phyloP scores from a whole-genome alignment of 2,797 vertebrate genomes.

The Macropodus opercularis region DNA sequence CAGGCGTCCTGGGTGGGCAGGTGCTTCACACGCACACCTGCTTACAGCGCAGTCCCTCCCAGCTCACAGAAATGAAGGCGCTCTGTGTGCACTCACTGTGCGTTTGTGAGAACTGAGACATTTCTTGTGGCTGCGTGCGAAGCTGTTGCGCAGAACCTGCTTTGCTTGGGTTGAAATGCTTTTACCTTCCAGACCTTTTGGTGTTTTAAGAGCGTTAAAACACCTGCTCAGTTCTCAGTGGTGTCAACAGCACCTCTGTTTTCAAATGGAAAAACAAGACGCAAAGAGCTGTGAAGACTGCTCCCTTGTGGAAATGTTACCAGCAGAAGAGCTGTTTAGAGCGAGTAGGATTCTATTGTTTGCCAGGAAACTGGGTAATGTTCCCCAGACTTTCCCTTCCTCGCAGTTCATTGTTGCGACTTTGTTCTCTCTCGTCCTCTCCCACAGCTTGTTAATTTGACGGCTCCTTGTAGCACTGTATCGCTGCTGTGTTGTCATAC shows the following conservation, averaged over 20 bases:
- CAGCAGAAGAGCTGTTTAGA: constrained; percentile 51
- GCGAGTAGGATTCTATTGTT: constrained; percentile 54
- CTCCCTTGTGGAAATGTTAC: constrained; percentile 52
- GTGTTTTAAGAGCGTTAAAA: constrained; percentile 52
- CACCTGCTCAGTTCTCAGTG: constrained; percentile 27
- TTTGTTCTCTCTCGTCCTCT: constrained; percentile 53
- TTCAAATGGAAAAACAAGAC: constrained; percentile 48
- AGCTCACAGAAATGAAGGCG: constrained; percentile 35
- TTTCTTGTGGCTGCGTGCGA: constrained; percentile 24
- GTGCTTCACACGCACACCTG: not conserved
- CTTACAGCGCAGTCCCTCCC: not conserved
- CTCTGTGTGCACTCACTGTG: constrained; percentile 19
- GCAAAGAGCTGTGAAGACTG: constrained; percentile 47
- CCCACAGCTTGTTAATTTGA: constrained; percentile 59
- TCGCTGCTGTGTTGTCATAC: constrained; percentile 32
- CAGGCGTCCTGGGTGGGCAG: constrained; percentile 1
- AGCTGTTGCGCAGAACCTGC: constrained; percentile 30
- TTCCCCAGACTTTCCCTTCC: constrained; percentile 41
- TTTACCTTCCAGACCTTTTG: constrained; percentile 21
- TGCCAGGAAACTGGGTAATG: constrained; percentile 31
- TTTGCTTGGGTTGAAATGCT: constrained; percentile 30
- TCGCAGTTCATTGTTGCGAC: constrained; percentile 54
- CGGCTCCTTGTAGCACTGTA: constrained; percentile 36
- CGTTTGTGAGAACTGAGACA: not conserved
- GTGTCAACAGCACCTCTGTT: constrained; percentile 42